A percentile compares a stretch with the other conserved stretches of the same genome.
phyloP scores from a whole-genome alignment of 1,140 invertebrate genomes.

The Aleiodes sp. region DNA sequence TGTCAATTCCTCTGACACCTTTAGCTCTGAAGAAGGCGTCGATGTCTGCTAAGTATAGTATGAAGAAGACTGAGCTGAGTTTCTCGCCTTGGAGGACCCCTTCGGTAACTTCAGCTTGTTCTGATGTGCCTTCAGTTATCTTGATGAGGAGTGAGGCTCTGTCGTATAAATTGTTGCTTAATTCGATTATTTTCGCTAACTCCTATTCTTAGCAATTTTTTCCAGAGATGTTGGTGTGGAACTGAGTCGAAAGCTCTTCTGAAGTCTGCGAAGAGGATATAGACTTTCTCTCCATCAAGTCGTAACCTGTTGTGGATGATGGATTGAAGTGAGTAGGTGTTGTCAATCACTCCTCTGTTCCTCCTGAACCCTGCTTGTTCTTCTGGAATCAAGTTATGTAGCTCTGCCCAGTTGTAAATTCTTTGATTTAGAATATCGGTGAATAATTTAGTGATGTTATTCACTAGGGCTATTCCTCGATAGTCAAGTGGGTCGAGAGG shows the following conservation, averaged over 20 bases:
- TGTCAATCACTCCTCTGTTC: conserved; percentile 11
- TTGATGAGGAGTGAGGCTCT: neutral
- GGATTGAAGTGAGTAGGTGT: neutral
- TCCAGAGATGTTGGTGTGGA: neutral
- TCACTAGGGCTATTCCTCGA: conserved; percentile 42
- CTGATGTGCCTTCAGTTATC: neutral
- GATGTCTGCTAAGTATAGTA: neutral
- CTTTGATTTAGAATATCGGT: conserved; percentile 36
- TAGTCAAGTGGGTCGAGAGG: conserved; percentile 41
- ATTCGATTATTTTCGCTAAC: neutral
- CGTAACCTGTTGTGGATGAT: neutral
- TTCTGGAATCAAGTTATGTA: conserved; percentile 38
- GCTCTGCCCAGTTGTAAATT: conserved; percentile 36
- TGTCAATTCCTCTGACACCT: neutral
- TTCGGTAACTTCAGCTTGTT: neutral
- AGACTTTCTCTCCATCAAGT: neutral
- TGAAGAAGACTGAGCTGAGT: too few relatives aligned
- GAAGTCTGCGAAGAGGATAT: neutral
- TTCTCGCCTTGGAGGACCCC: too few relatives aligned
- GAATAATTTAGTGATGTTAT: conserved; percentile 42
- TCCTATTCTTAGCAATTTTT: neutral
- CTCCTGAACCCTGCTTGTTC: conserved; percentile 45
- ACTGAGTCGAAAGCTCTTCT: neutral
- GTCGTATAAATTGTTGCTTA: neutral
- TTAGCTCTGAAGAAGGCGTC: neutral